phyloP scores from a whole-genome alignment of 2,888 invertebrate species.

The Drosophila tripunctata region DNA sequence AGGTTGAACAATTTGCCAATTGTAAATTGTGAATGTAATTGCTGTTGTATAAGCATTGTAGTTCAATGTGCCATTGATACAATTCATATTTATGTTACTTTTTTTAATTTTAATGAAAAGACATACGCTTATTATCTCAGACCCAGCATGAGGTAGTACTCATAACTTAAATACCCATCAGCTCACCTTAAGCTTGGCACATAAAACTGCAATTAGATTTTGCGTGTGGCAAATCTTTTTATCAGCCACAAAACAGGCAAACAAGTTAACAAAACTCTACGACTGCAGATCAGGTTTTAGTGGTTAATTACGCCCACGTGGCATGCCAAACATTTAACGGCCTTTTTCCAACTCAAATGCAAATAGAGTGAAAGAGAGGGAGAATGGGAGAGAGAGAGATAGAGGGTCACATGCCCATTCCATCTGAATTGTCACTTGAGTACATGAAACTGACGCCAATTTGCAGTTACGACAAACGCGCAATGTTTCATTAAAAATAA shows the following conservation, averaged over 20 bases:
- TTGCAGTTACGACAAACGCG: slow-evolving; percentile 68
- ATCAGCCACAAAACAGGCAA: slow-evolving; percentile 54
- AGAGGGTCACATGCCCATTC: slow-evolving; percentile 1
- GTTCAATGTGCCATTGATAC: slow-evolving; percentile 16
- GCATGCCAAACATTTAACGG: slow-evolving; percentile 38
- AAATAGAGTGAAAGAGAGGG: slow-evolving; percentile 35
- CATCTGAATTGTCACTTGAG: slow-evolving; percentile 33
- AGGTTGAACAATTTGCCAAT: slow-evolving; percentile 56
- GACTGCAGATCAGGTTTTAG: slow-evolving; percentile 23
- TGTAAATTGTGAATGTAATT: slow-evolving; percentile 19
- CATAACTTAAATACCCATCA: neutral
- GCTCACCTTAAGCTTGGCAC: slow-evolving; percentile 3
- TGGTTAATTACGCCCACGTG: slow-evolving; percentile 70
- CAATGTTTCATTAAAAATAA: slow-evolving; percentile 73
- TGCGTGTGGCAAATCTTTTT: slow-evolving; percentile 64
- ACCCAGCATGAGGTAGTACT: neutral
- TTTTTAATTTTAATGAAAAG: neutral
- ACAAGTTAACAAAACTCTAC: neutral
- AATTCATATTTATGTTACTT: slow-evolving; percentile 30
- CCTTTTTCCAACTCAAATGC: slow-evolving; percentile 50
- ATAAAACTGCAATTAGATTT: slow-evolving; percentile 38
- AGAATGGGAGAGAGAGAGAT: neutral
- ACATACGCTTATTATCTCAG: no score
- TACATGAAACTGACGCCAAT: slow-evolving; percentile 51
- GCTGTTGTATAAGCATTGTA: slow-evolving; percentile 16